A percentile compares a stretch with the other conserved stretches of the same genome.
Conservation (phyloP, 2,888 invertebrate genomes). For the Drosophila maculinotata region DNA sequence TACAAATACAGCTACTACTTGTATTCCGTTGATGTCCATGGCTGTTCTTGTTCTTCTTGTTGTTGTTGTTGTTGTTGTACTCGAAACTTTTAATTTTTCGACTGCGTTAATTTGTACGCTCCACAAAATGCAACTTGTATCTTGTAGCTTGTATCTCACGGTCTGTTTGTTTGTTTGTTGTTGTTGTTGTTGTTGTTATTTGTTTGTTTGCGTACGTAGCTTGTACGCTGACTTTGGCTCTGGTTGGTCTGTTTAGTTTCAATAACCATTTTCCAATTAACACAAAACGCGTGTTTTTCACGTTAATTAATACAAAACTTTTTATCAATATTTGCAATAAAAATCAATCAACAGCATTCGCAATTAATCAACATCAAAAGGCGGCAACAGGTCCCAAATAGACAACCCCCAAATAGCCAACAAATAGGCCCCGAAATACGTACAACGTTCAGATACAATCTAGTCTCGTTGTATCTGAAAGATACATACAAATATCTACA, state of each 20-base stretch:
- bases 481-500: slow-evolving; percentile 36
- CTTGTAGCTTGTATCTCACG: slow-evolving; percentile 64
- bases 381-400: slow-evolving; percentile 55
- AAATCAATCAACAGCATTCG: slow-evolving; percentile 80
- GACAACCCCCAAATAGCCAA: slow-evolving; percentile 14
- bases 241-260: slow-evolving; percentile 75
- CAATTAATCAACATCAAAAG: slow-evolving; percentile 83
- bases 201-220: slow-evolving; percentile 56
- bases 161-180: slow-evolving; percentile 69
- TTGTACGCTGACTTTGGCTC: slow-evolving; percentile 58
- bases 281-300: slow-evolving; percentile 78
- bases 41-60: slow-evolving; percentile 22
- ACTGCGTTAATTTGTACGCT: slow-evolving; percentile 73
- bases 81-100: slow-evolving; percentile 60
- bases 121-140: slow-evolving; percentile 74
- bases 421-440: slow-evolving; percentile 2
- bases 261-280: slow-evolving; percentile 80
- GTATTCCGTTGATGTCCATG: slow-evolving; percentile 6
- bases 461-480: slow-evolving; percentile 33
- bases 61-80: too few relatives aligned
- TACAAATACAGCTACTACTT: slow-evolving; percentile 12
- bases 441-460: neutral
- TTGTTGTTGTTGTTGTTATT: slow-evolving; percentile 26
- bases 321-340: slow-evolving; percentile 82
- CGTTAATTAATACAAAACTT: slow-evolving; percentile 77